These are phyloP conservation scores for Aethes cnicana DNA, from an alignment of 2,888 invertebrate genomes.

Conservation along the genomic window DNA sequence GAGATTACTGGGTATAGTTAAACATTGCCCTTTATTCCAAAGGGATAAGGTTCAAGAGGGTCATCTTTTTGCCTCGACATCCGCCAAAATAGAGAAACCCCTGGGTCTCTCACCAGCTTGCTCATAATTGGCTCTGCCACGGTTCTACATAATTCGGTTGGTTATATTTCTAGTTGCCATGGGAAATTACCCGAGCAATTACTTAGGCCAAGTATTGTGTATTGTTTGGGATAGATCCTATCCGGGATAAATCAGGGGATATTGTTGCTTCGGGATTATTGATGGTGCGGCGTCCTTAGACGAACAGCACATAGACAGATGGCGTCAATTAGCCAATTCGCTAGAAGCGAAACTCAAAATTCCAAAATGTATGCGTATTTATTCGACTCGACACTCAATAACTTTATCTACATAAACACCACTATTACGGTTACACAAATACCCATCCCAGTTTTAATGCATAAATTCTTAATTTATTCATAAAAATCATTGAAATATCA, in stretches of 20 bases:
- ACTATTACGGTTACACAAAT: too few species aligned
- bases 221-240: conserved; percentile 26
- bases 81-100: conserved; percentile 4
- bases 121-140: conserved; percentile 23
- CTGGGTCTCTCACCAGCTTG: neutral
- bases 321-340: neutral
- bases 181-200: conserved; percentile 28
- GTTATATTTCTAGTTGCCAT: conserved; percentile 30
- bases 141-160: conserved; percentile 12
- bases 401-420: too few species aligned
- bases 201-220: conserved; percentile 27
- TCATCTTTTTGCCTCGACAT: too few species aligned
- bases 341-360: too few species aligned
- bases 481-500: too few species aligned
- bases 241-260: conserved; percentile 23
- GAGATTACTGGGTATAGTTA: too few species aligned
- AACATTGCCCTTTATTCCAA: too few species aligned
- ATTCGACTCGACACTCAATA: too few species aligned
- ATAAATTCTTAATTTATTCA: too few species aligned
- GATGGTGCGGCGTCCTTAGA: conserved; percentile 6
- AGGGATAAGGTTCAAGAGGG: too few species aligned
- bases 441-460: too few species aligned
- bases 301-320: neutral
- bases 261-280: conserved; percentile 20
- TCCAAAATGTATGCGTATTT: too few species aligned